Evolutionary conservation across 2,113 vertebrate genomes (phyloP).

Genomic region (Kryptolebias marmoratus): DNA sequence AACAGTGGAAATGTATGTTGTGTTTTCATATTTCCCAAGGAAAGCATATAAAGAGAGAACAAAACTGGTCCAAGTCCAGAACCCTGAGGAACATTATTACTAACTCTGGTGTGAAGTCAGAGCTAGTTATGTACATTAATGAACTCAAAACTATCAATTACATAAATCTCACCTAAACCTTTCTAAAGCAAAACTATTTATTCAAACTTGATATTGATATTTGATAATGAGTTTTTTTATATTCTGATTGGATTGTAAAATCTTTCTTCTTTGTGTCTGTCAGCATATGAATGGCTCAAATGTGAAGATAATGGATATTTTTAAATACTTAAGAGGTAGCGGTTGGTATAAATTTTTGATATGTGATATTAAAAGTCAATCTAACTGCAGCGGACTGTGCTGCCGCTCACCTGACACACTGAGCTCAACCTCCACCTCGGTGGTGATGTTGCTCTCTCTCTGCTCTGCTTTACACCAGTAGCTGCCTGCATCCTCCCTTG

Average conservation of each 20-base stretch:
- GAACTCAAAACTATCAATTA: too few relatives aligned
- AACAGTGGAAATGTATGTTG: too few relatives aligned
- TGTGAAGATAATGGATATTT: not conserved
- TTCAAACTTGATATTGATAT: too few relatives aligned
- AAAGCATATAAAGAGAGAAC: too few relatives aligned
- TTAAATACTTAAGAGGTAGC: not conserved
- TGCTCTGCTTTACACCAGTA: constrained; percentile 60
- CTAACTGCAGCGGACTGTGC: not conserved
- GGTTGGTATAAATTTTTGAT: not conserved
- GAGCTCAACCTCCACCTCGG: constrained; percentile 16
- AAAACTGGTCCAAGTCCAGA: too few relatives aligned
- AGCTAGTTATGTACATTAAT: too few relatives aligned
- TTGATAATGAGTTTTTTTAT: not conserved
- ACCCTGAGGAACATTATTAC: too few relatives aligned
- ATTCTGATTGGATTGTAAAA: not conserved
- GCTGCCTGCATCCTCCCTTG: constrained; percentile 40
- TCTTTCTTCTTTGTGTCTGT: not conserved
- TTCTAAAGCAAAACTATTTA: too few relatives aligned
- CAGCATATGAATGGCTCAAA: constrained; percentile 12
- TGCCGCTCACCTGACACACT: constrained; percentile 65
- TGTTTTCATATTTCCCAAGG: too few relatives aligned
- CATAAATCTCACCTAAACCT: too few relatives aligned
- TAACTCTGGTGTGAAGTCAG: too few relatives aligned
- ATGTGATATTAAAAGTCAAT: not conserved
- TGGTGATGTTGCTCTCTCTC: constrained; percentile 14